Base-by-base conservation (phyloP, 2,888 invertebrate species). In the Epicampocera succincta region DNA sequence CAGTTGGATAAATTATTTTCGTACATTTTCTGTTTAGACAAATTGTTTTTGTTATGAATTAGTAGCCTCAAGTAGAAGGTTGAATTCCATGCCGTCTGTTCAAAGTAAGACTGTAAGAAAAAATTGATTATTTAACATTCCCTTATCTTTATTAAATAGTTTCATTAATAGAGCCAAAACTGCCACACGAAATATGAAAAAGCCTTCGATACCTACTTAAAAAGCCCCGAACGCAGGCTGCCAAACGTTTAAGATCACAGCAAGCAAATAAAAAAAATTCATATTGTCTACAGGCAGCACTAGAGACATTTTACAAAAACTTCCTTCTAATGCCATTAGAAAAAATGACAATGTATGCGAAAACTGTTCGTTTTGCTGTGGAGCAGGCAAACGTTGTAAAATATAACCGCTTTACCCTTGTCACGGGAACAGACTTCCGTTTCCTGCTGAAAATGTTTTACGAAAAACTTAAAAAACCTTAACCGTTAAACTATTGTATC, bases 381-480 rank as follows among this genome's bases (percentile, higher is more conserved):
- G 8, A 54, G 17, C 29, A 50, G 17, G 19, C 13, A 25, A 65
- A 58, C 17, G 29, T 2, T 54, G 58, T 33, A 80, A 58, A 80
- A 58, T 15, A 56, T 40, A 48, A 71, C 61, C 29, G 40, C 48
- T 72, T 56, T 46, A 77, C 76, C 72, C 76, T 81, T 81, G 81
- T 77, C 81, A 81, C 50, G 33, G 72, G 48, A 81, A 77, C 81
- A 81, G 81, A 81, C 81, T 73, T 81, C 81, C 81, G 76, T 69
- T 81, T 81, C 76, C 81, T 76, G 68, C 42, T 56, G 50, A 56
- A 54, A 71, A 74, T 52, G 19, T 40, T 54, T 12, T 46, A 29
- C 15, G 38, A 73, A 48, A 9, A 33, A 4, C 8, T 33, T 4
- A 33, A 33, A 33, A 33, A 33, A 33, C 33, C 58, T 42, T 52